A percentile compares a stretch with the other conserved stretches of the same genome.
Evolutionary conservation across 2,888 invertebrate species (phyloP).

Genomic region (Andrena bicolor): DNA sequence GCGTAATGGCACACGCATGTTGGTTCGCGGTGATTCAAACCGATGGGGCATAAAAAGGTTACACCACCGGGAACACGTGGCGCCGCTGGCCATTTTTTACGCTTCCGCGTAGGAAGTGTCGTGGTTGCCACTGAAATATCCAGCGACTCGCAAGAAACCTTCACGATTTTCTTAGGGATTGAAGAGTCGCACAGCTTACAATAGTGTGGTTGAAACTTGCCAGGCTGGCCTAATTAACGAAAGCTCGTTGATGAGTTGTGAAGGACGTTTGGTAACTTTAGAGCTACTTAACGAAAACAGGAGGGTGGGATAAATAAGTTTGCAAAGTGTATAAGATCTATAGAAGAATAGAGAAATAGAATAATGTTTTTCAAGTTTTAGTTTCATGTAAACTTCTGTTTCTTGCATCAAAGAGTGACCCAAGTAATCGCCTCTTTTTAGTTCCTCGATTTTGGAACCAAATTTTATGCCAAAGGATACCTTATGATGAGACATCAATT

Average conservation of each 20-base stretch:
- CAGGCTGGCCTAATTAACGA: too few species aligned
- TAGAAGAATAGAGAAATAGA: neutral
- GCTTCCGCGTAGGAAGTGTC: conserved; percentile 63
- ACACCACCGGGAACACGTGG: conserved; percentile 70
- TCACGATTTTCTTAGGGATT: neutral
- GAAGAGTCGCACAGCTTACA: neutral
- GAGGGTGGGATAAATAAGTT: neutral
- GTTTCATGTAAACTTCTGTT: too few species aligned
- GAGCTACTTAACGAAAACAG: neutral
- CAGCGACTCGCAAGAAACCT: neutral
- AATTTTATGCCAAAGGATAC: too few species aligned
- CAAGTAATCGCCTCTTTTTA: too few species aligned
- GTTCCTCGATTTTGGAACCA: too few species aligned
- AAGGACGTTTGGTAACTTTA: neutral
- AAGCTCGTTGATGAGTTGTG: too few species aligned
- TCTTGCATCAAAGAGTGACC: too few species aligned
- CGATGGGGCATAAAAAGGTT: conserved; percentile 68
- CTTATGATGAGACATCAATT: too few species aligned
- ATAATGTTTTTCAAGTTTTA: neutral
- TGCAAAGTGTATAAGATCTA: neutral
- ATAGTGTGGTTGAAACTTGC: neutral
- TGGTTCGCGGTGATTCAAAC: conserved; percentile 37
- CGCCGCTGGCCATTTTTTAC: conserved; percentile 62
- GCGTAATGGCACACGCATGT: conserved; percentile 21
- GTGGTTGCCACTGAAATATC: conserved; percentile 17